These are phyloP conservation scores for Calliopsis andreniformis DNA, from an alignment of 1,140 invertebrate species.

Conservation along the genomic window DNA sequence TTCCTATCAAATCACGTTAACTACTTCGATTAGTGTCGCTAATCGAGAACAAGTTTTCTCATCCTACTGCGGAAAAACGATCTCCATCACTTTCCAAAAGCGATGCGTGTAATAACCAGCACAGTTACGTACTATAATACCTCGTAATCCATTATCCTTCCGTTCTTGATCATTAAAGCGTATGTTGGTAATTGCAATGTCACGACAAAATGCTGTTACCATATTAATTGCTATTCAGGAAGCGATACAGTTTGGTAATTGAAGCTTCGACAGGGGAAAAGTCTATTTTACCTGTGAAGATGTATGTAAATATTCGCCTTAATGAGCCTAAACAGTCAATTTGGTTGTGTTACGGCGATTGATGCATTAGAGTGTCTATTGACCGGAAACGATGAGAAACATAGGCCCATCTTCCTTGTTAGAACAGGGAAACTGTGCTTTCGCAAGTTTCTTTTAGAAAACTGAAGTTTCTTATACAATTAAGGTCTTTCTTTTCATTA, in stretches of 20 bases:
- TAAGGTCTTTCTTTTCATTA: neutral
- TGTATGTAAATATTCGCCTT: neutral
- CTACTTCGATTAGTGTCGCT: neutral
- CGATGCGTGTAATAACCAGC: neutral
- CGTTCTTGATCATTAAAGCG: conserved; percentile 12
- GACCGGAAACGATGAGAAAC: neutral
- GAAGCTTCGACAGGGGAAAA: neutral
- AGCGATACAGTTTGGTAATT: conserved; percentile 13
- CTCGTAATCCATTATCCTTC: conserved; percentile 13
- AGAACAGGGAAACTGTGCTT: neutral
- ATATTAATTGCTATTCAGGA: neutral
- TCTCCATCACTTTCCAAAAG: conserved; percentile 6
- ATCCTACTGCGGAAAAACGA: neutral
- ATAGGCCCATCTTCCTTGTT: neutral
- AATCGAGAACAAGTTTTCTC: conserved; percentile 3
- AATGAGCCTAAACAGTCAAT: too few relatives aligned
- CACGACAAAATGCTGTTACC: conserved; percentile 7
- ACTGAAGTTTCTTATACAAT: neutral
- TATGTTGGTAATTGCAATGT: conserved; percentile 4
- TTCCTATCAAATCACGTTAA: neutral
- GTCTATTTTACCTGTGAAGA: conserved; percentile 4
- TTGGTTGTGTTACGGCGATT: neutral
- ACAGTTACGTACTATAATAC: conserved; percentile 12
- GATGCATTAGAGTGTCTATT: neutral
- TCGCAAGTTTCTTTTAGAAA: neutral